Evolutionary conservation across 1,140 invertebrate species (phyloP).

Genomic region (Gonioctena quinquepunctata): DNA sequence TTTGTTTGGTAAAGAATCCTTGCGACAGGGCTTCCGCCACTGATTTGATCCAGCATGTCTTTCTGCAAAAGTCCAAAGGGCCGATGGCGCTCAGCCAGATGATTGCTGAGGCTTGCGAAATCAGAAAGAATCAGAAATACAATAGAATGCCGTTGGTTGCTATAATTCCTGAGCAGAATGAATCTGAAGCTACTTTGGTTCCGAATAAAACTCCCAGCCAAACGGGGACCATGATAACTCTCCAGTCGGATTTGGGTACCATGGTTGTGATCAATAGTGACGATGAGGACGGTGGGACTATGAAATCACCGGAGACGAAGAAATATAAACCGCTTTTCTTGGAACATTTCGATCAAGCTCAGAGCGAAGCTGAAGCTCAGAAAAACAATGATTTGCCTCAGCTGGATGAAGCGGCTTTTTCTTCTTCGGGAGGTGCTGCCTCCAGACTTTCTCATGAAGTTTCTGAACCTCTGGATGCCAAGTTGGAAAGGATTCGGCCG

Average conservation of each 20-base stretch:
- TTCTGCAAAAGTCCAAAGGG: conserved; percentile 80
- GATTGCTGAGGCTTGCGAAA: conserved; percentile 91
- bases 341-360: conserved; percentile 94
- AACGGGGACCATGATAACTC: conserved; percentile 70
- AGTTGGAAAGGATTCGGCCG: conserved; percentile 33
- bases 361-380: conserved; percentile 62
- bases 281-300: conserved; percentile 80
- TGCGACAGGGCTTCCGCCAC: conserved; percentile 91
- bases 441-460: not conserved
- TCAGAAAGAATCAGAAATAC: conserved; percentile 79
- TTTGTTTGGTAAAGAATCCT: conserved; percentile 91
- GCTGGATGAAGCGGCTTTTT: not conserved
- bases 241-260: conserved; percentile 80
- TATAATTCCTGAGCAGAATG: conserved; percentile 44
- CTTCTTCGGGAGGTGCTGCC: not conserved
- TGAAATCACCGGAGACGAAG: conserved; percentile 79
- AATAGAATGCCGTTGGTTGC: conserved; percentile 55
- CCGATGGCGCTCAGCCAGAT: conserved; percentile 83
- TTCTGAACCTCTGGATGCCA: conserved; percentile 30
- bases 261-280: conserved; percentile 92
- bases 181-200: conserved; percentile 58
- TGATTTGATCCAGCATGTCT: conserved; percentile 88
- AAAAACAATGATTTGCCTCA: not conserved
- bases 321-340: conserved; percentile 90
- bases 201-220: conserved; percentile 61